A percentile compares a stretch with the other conserved stretches of the same genome.
phyloP scores from a whole-genome alignment of 2,113 vertebrate species.

The Aleadryas rufinucha region DNA sequence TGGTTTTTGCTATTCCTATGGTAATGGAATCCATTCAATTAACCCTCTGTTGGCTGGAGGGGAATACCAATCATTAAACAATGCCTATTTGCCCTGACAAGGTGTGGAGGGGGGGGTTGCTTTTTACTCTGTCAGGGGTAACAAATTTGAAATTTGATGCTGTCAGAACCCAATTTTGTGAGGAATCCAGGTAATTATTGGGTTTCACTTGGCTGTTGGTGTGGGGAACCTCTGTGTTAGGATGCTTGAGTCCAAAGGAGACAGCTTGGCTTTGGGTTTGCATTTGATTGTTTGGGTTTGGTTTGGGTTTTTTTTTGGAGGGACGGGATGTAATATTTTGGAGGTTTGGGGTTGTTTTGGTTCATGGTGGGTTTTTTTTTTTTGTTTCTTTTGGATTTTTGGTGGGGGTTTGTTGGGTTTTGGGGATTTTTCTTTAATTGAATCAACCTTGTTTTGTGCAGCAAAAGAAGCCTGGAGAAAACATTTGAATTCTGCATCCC shows the following conservation, averaged over 20 bases:
- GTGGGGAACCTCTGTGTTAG: not conserved
- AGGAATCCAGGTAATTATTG: not conserved
- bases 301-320: fast-evolving
- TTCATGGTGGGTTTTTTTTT: fast-evolving
- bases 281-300: not conserved
- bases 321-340: fast-evolving
- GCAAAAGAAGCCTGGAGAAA: not conserved
- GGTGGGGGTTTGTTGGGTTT: fast-evolving
- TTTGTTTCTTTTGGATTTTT: not conserved
- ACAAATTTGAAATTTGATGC: not conserved
- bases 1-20: not conserved
- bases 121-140: not conserved
- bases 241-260: not conserved
- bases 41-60: not conserved
- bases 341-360: not conserved
- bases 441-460: not conserved
- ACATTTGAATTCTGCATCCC: not conserved
- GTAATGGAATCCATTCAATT: not conserved
- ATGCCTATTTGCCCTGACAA: not conserved
- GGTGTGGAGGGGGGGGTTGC: fast-evolving
- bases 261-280: not conserved
- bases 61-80: not conserved
- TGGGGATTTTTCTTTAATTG: not conserved
- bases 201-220: not conserved
- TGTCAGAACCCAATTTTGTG: not conserved